Evolutionary conservation across 1,140 invertebrate species (phyloP).

Genomic region (Pinna nobilis): DNA sequence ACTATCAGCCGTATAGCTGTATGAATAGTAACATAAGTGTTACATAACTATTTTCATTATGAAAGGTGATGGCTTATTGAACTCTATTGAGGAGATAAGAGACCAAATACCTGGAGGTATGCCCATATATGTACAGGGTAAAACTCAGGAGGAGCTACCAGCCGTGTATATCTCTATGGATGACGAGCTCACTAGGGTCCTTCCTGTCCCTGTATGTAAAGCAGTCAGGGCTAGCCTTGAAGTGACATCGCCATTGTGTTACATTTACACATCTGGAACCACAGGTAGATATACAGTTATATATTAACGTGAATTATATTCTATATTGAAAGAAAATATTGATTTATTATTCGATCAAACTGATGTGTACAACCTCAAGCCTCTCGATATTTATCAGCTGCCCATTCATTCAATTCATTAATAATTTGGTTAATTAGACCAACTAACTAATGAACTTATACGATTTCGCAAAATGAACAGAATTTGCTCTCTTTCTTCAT

Average conservation of each 20-base stretch:
- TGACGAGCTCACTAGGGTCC: constrained; percentile 10
- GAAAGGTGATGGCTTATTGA: constrained; percentile 35
- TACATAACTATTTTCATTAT: too few species aligned
- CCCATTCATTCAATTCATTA: background rate
- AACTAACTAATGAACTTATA: background rate
- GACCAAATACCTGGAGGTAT: constrained; percentile 23
- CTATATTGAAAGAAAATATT: too few species aligned
- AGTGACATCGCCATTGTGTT: constrained; percentile 29
- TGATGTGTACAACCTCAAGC: too few species aligned
- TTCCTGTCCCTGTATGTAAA: constrained; percentile 22
- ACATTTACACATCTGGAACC: constrained; percentile 50
- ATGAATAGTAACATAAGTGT: too few species aligned
- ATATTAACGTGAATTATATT: too few species aligned
- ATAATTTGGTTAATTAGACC: background rate
- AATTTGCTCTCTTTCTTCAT: background rate
- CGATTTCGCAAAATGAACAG: background rate
- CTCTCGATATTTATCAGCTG: background rate
- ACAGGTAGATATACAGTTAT: constrained; percentile 37
- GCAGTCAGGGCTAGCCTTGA: constrained; percentile 16
- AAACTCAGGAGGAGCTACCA: background rate
- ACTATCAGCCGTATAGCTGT: too few species aligned
- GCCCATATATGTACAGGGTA: constrained; percentile 27
- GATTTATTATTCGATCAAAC: too few species aligned
- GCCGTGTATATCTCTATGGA: constrained; percentile 30
- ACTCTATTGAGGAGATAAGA: constrained; percentile 35